Evolutionary conservation across 2,113 vertebrate species (phyloP), one percentile per base, ranked within the genome.

Genomic region (Pholis gunnellus): DNA sequence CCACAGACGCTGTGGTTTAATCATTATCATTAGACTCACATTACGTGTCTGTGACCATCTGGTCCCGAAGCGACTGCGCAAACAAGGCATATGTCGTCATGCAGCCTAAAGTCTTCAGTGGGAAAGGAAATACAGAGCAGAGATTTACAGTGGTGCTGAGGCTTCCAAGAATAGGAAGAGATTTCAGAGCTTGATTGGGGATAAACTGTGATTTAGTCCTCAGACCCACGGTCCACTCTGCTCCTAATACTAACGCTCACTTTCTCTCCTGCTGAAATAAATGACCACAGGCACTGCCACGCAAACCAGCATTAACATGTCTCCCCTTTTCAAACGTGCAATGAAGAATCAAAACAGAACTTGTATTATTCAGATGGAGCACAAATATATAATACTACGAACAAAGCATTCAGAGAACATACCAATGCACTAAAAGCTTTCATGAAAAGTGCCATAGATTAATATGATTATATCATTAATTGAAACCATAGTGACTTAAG

Each of bases 151-250:
- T 68, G 76, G 52, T 52, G 71, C 44, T 57, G 60, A 72, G 52
- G 79, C 82, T 87, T 92, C 91, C 88, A 82, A 83, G 87, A 93
- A 92, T 87, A 90, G 89, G 80, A 80, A 75, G 71, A 89, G 92
- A 94, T 94, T 91, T 93, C 82, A 82, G 54, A 82, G 86, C 75
- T 75, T 91, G 91, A 93, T 94, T 91, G 76, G 83, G 89, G 94
- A 94, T 94, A 91, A 94, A 93, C 88, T 81, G 83, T 87, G 87
- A 92, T 94, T 93, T 90, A 90, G 85, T 88, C 74, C 67, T 85
- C 71, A 68, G 82, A 83, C 72, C 78, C 78, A 64, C 14, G 9
- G 70, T 64, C 84, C 78, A 79, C 75, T 75, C 66, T 77, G 68
- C 61, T 74, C 68, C 70, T 27, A 11, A 79, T 27, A 22, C 65